These are phyloP conservation scores for Rhinogobio ventralis DNA, from an alignment of 2,797 vertebrate genomes.

Conservation along the genomic window DNA sequence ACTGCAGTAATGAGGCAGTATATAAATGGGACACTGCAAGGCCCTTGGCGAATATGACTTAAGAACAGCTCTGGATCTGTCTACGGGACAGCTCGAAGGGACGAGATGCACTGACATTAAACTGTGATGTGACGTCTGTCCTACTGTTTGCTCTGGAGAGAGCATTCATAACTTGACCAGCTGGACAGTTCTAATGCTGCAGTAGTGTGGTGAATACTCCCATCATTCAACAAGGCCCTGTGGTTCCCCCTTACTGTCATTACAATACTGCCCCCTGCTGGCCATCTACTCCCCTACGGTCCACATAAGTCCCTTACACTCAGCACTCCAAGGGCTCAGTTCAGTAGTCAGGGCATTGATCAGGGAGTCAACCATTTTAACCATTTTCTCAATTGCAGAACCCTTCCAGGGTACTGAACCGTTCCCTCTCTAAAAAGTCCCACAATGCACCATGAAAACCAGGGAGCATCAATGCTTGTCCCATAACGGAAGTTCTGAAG, in stretches of 20 bases:
- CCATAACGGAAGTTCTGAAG: too few species aligned
- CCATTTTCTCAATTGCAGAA: neutral
- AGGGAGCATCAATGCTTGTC: too few species aligned
- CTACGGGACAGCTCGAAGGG: neutral
- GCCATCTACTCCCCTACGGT: neutral
- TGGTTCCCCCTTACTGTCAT: neutral
- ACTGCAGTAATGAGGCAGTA: constrained; percentile 27
- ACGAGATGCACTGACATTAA: neutral
- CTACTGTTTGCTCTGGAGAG: neutral
- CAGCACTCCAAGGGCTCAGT: too few species aligned
- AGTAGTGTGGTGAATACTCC: neutral
- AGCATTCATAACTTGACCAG: neutral
- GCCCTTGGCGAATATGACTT: neutral
- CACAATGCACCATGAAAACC: neutral
- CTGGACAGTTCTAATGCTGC: constrained; percentile 29
- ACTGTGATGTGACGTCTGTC: neutral
- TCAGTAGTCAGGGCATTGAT: neutral
- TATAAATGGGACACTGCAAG: neutral
- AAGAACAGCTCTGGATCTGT: neutral
- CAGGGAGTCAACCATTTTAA: neutral
- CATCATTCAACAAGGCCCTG: neutral
- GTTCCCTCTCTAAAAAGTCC: neutral
- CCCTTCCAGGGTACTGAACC: neutral
- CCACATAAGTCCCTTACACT: neutral
- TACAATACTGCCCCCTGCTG: constrained; percentile 66